phyloP scores from a whole-genome alignment of 1,140 invertebrate genomes.

The Drosophila navojoa region DNA sequence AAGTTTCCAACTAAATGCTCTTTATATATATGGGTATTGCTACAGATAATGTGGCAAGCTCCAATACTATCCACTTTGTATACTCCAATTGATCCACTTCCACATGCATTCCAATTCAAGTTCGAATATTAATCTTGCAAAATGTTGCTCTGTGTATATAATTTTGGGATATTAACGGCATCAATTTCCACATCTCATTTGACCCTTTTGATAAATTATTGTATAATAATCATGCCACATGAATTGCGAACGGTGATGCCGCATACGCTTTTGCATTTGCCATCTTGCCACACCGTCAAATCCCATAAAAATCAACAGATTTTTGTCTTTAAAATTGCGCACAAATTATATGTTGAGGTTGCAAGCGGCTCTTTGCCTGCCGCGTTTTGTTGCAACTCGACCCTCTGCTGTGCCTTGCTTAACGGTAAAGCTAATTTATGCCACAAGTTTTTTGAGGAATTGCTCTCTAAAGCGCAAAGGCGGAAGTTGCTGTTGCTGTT shows the following conservation, averaged over 20 bases:
- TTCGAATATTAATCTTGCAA: not conserved
- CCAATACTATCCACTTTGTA: no score
- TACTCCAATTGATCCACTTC: no score
- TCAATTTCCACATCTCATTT: slow-evolving; percentile 24
- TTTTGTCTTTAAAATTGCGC: slow-evolving; percentile 52
- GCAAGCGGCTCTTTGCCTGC: not conserved
- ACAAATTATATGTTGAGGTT: slow-evolving; percentile 60
- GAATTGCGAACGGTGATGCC: slow-evolving; percentile 20
- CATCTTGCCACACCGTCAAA: slow-evolving; percentile 40
- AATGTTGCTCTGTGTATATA: slow-evolving; percentile 8
- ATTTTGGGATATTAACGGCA: slow-evolving; percentile 20
- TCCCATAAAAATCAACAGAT: slow-evolving; percentile 52
- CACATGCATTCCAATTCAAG: not conserved
- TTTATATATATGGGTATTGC: no score
- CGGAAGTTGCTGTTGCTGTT: slow-evolving; percentile 58
- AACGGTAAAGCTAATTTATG: slow-evolving; percentile 74
- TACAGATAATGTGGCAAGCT: no score
- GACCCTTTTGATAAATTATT: slow-evolving; percentile 24
- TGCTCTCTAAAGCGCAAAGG: slow-evolving; percentile 52
- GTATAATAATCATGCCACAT: slow-evolving; percentile 49
- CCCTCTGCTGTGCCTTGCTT: slow-evolving; percentile 7
- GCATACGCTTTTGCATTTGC: slow-evolving; percentile 5
- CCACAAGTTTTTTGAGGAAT: slow-evolving; percentile 51
- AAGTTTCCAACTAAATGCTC: no score
- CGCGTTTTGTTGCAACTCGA: not conserved